Percentiles rank a stretch among this genome's conserved stretches.
Evolutionary conservation across 2,888 invertebrate species (phyloP).

Genomic region (Caenorhabditis angaria): DNA sequence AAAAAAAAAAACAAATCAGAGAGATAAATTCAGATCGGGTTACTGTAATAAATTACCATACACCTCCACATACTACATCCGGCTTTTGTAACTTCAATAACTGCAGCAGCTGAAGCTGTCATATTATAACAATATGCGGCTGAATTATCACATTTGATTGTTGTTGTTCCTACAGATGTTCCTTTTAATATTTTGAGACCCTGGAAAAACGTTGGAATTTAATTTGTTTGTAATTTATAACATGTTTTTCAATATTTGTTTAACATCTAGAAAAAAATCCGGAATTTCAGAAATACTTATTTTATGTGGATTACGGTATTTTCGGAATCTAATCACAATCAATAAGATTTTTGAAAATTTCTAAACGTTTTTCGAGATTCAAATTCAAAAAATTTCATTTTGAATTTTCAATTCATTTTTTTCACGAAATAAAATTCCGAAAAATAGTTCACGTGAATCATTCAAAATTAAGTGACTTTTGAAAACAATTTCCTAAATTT

Average conservation of each 20-base stretch:
- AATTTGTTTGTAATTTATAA: neutral
- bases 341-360: too few relatives aligned
- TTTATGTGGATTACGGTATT: neutral
- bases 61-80: constrained; percentile 62
- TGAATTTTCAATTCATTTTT: too few relatives aligned
- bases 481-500: neutral
- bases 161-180: constrained; percentile 45
- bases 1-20: neutral
- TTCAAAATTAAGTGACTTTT: neutral
- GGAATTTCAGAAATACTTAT: neutral
- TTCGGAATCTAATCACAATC: neutral
- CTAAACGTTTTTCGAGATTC: too few relatives aligned
- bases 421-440: neutral
- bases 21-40: neutral
- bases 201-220: constrained; percentile 24
- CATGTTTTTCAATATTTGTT: neutral
- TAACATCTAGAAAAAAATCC: neutral
- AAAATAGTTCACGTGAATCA: neutral
- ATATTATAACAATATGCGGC: constrained; percentile 60
- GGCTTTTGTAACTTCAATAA: constrained; percentile 56
- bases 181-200: constrained; percentile 55
- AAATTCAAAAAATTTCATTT: too few relatives aligned
- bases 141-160: constrained; percentile 53
- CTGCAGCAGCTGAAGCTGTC: constrained; percentile 41
- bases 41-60: constrained; percentile 52